Evolutionary conservation across 2,888 invertebrate genomes (phyloP), one percentile per base, ranked within the genome.

Genomic region (Callosobruchus maculatus): DNA sequence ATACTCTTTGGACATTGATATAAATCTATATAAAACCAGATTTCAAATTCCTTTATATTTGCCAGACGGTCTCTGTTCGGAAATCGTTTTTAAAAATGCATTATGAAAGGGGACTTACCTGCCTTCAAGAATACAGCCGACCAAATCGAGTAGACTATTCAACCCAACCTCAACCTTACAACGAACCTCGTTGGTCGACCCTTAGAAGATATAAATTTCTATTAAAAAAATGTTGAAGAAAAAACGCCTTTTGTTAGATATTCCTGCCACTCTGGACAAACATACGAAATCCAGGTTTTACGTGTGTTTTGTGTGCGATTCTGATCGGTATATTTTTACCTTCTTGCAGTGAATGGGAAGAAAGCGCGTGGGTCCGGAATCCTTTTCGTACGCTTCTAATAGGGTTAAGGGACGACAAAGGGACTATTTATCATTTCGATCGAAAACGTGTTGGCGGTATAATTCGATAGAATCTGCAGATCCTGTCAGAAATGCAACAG

Each of bases 11-110:
- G 77, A 74, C 76, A 78, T 77, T 79, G 79, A 79, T 79, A 79
- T 75, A 77, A 78, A 79, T 79, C 79, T 79, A 77, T 77, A 76
- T 77, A 77, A 78, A 79, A 78, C 79, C 79, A 79, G 79, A 79
- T 79, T 79, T 77, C 74, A 76, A 72, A 77, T 76, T 74, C 75
- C 71, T 77, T 77, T 78, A 76, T 79, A 77, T 76, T 73, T 68
- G 74, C 74, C 77, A 75, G 78, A 78, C 79, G 77, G 79, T 77
- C 76, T 49, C 49, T 49, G 49, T 18, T 49, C 49, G 49, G 49
- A 13, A 49, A 49, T 49, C 49, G 49, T 49, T 77, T 78, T 77
- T 72, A 72, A 76, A 77, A 78, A 78, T 74, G 72, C 21, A 72
- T 30, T 74, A 77, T 77, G 76, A 78, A 78, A 77, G 72, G 76